Percentiles rank a stretch among this genome's conserved stretches.
phyloP scores from a whole-genome alignment of 2,797 vertebrate species.

The Arrhamphus sclerolepis region DNA sequence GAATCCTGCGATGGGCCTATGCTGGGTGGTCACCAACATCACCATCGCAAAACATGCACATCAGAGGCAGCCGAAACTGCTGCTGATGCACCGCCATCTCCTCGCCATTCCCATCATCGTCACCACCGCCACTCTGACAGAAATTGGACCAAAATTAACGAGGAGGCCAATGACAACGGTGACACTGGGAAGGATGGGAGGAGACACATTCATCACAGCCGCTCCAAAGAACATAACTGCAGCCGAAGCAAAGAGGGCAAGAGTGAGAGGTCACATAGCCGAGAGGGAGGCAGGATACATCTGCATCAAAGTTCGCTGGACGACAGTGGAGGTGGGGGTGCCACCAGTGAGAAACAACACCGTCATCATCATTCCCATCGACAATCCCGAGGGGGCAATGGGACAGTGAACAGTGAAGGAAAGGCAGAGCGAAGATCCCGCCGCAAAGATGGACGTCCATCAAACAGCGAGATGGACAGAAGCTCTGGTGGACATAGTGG shows the following conservation, averaged over 20 bases:
- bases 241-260: conserved; percentile 69
- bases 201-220: conserved; percentile 84
- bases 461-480: conserved; percentile 79
- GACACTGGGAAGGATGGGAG: conserved; percentile 79
- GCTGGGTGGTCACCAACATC: conserved; percentile 65
- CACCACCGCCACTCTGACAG: conserved; percentile 83
- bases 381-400: conserved; percentile 84
- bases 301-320: conserved; percentile 78
- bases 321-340: conserved; percentile 73
- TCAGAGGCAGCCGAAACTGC: conserved; percentile 51
- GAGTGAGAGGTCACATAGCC: conserved; percentile 76
- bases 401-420: conserved; percentile 66
- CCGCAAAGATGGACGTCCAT: conserved; percentile 82
- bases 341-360: conserved; percentile 81
- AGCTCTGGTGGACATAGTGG: conserved; percentile 73
- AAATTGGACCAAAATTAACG: conserved; percentile 66
- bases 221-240: conserved; percentile 84
- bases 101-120: conserved; percentile 69
- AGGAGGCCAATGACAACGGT: conserved; percentile 77
- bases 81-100: conserved; percentile 32
- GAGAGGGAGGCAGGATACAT: conserved; percentile 78
- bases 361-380: conserved; percentile 84
- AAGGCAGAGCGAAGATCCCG: conserved; percentile 81
- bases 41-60: conserved; percentile 62
- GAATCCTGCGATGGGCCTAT: conserved; percentile 77